A percentile compares a stretch with the other conserved stretches of the same genome.
phyloP scores from a whole-genome alignment of 1,140 invertebrate species.

The Thaumetopoea pityocampa region DNA sequence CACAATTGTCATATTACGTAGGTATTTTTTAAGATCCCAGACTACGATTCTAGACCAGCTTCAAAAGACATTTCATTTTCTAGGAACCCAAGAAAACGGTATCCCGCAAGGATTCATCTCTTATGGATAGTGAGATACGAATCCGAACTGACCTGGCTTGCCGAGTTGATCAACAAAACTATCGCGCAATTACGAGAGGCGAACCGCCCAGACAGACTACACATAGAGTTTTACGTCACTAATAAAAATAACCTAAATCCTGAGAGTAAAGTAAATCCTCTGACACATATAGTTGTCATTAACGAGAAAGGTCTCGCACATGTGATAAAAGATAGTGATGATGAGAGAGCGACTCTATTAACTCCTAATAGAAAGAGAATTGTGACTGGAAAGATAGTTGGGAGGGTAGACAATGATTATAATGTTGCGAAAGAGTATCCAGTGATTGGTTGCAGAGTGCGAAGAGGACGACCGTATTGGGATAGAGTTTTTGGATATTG shows the following conservation, averaged over 20 bases:
- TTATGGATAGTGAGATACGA: conserved; percentile 63
- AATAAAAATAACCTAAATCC: conserved; percentile 31
- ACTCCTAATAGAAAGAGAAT: conserved; percentile 46
- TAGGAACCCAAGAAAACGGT: conserved; percentile 46
- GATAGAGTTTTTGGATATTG: conserved; percentile 63
- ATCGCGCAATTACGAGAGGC: conserved; percentile 44
- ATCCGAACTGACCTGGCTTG: conserved; percentile 51
- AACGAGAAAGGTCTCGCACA: conserved; percentile 46
- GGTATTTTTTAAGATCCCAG: no score
- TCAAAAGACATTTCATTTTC: conserved; percentile 16
- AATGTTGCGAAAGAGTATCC: conserved; percentile 53
- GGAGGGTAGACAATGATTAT: conserved; percentile 30
- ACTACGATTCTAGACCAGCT: no score
- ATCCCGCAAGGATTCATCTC: conserved; percentile 55
- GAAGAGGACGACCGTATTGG: conserved; percentile 59
- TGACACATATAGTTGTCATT: conserved; percentile 41
- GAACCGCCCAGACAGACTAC: conserved; percentile 59
- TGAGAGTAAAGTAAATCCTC: conserved; percentile 20
- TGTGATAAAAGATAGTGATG: conserved; percentile 30
- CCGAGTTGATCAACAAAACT: conserved; percentile 46
- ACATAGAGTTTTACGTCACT: conserved; percentile 62
- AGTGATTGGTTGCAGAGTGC: conserved; percentile 52
- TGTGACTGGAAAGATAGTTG: conserved; percentile 15
- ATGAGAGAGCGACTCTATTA: conserved; percentile 46
- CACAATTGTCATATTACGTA: neutral